These are phyloP conservation scores for Lordiphosa stackelbergi DNA, from an alignment of 1,140 invertebrate species.

Conservation along the genomic window DNA sequence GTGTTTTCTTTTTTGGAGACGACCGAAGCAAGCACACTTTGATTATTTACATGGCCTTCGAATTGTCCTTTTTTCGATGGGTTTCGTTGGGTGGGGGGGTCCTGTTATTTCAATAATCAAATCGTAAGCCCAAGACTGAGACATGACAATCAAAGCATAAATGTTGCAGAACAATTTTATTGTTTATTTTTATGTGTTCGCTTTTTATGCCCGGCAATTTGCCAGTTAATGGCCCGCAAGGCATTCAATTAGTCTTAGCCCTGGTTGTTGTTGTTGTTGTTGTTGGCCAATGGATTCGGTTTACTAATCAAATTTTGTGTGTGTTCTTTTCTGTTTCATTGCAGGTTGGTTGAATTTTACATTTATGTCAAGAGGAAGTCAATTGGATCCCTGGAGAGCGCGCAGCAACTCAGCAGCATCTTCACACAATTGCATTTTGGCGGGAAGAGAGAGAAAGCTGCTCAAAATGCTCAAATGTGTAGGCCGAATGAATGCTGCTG, in stretches of 20 bases:
- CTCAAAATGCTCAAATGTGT: no score
- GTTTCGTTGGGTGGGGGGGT: not conserved
- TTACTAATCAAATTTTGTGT: conserved; percentile 17
- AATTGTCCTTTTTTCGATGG: conserved; percentile 2
- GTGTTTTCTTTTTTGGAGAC: conserved; percentile 2
- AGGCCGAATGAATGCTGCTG: no score
- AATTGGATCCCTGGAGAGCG: no score
- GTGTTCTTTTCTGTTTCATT: conserved; percentile 14
- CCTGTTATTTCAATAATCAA: conserved; percentile 29
- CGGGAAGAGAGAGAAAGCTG: no score
- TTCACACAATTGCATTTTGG: no score
- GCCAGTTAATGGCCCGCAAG: conserved; percentile 16
- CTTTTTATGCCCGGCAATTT: no score
- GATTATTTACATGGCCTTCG: conserved; percentile 8
- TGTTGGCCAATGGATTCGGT: conserved; percentile 21
- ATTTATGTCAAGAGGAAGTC: no score
- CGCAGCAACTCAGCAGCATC: no score
- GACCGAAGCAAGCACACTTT: not conserved
- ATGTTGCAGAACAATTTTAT: conserved; percentile 19
- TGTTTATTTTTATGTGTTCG: no score
- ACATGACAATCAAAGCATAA: conserved; percentile 8
- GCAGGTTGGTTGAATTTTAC: conserved; percentile 26
- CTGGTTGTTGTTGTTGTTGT: conserved; percentile 7
- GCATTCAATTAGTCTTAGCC: conserved; percentile 35
- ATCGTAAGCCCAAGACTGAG: conserved; percentile 17